Conservation (phyloP, 2,888 invertebrate species). For the Metallyticus violacea region DNA sequence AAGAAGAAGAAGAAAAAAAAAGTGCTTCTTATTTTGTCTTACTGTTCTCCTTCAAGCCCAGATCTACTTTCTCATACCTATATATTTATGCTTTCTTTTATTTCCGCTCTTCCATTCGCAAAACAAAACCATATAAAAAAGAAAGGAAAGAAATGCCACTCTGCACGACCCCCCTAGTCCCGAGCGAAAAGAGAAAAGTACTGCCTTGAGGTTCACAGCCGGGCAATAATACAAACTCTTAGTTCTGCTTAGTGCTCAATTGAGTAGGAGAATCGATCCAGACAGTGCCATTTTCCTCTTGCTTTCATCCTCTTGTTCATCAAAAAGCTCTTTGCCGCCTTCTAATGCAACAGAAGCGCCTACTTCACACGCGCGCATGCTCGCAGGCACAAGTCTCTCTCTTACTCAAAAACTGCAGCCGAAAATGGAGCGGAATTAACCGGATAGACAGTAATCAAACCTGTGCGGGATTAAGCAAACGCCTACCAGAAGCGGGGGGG, state of each 20-base stretch:
- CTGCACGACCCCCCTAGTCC: background rate
- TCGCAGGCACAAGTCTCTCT: no score
- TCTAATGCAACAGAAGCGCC: no score
- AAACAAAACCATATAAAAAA: constrained; percentile 8
- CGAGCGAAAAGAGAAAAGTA: background rate
- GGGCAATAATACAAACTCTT: constrained; percentile 27
- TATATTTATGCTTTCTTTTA: background rate
- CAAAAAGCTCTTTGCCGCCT: background rate
- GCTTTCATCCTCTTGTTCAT: background rate
- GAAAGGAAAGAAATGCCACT: constrained; percentile 17
- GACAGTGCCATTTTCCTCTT: background rate
- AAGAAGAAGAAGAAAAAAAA: no score
- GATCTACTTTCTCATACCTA: background rate
- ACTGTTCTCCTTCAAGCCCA: background rate
- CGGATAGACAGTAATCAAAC: no score
- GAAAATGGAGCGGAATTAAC: no score
- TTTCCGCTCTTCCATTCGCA: background rate
- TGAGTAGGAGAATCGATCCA: constrained; percentile 10
- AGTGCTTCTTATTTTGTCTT: background rate
- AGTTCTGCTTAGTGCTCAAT: constrained; percentile 26
- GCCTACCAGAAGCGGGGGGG: no score
- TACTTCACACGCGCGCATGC: no score
- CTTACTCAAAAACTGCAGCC: no score
- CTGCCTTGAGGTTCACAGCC: background rate
- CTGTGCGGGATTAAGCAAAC: no score